Evolutionary conservation across 2,888 invertebrate species (phyloP), one percentile per base, ranked within the genome.

Genomic region (Protonemura montana): DNA sequence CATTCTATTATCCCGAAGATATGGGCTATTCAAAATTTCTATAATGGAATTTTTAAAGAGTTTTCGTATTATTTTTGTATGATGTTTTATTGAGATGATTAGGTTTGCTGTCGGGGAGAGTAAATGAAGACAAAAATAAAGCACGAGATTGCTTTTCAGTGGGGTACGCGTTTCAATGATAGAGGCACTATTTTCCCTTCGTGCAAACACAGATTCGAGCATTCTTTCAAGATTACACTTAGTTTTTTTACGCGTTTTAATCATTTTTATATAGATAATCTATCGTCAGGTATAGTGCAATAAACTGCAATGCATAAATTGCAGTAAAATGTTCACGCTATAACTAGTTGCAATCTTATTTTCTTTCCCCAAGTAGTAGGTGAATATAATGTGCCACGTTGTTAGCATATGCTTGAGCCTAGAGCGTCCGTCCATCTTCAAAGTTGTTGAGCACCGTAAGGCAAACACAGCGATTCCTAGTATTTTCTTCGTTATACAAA

Each of bases 31-130:
- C 59, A 59, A 59, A 21, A 59, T 21, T 59, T 59, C 21, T 59
- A 59, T 59, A 59, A 59, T 59, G 59, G 59, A 59, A 59, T 59
- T 59, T 59, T 59, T 59, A 59, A 59, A 59, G 59, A 59, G 59
- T 59, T 21, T 21, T 21, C 59, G 21, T 21, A 59, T 59, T 59
- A 59, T 59, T 59, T 59, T 21, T 59, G 59, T 59, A 21, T 59
- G 13, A 59, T 59, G 59, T 59, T 59, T 59, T 59, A 59, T 59
- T 59, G 59, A 21, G 13, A 59, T 13, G 59, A 59, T 59, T 59
- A 59, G 59, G 59, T 13, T 13, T 59, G 59, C 21, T 59, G 3
- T 2, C 13, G 3, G 2, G 59, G 35, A 59, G 1, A 21, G 16
- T 10, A 16, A 59, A 59, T 59, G 59, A 59, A 59, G 21, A 59